Evolutionary conservation across 1,140 invertebrate species (phyloP).

Genomic region (Dendroctonus ponderosae): DNA sequence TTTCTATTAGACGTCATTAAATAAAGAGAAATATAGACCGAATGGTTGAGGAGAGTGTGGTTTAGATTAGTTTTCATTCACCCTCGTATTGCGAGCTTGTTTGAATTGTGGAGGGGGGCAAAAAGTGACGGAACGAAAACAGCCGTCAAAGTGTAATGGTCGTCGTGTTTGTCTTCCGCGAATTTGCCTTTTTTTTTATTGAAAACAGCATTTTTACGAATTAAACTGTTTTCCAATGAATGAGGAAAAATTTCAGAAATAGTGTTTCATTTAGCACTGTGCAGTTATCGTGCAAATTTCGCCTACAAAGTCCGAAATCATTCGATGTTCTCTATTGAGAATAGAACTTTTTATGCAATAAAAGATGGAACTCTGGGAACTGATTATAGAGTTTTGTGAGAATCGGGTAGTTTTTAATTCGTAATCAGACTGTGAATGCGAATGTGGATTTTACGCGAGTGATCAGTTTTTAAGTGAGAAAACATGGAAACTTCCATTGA

Average conservation of each 20-base stretch:
- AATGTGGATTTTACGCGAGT: conserved; percentile 5
- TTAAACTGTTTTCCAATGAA: conserved; percentile 1
- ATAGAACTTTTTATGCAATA: background rate
- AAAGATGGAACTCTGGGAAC: conserved; percentile 15
- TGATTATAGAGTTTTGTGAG: background rate
- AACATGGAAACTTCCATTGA: conserved; percentile 70
- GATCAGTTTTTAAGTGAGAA: conserved; percentile 9
- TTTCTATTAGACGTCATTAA: no score
- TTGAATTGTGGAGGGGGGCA: background rate
- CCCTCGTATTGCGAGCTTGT: no score
- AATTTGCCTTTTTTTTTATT: conserved; percentile 6
- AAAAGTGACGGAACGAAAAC: conserved; percentile 27
- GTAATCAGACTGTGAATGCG: background rate
- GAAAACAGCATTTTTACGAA: background rate
- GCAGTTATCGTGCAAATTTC: background rate
- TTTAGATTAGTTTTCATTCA: no score
- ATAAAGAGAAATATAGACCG: no score
- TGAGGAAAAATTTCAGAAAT: background rate
- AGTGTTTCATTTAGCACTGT: background rate
- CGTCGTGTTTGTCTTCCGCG: conserved; percentile 10
- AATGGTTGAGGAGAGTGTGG: no score
- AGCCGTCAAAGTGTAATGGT: conserved; percentile 21
- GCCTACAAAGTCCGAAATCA: background rate
- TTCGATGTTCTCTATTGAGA: no score
- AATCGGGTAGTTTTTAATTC: conserved; percentile 6